A percentile compares a stretch with the other conserved stretches of the same genome.
These are phyloP conservation scores for Listronotus oregonensis DNA, from an alignment of 1,140 invertebrate genomes.

Conservation along the genomic window DNA sequence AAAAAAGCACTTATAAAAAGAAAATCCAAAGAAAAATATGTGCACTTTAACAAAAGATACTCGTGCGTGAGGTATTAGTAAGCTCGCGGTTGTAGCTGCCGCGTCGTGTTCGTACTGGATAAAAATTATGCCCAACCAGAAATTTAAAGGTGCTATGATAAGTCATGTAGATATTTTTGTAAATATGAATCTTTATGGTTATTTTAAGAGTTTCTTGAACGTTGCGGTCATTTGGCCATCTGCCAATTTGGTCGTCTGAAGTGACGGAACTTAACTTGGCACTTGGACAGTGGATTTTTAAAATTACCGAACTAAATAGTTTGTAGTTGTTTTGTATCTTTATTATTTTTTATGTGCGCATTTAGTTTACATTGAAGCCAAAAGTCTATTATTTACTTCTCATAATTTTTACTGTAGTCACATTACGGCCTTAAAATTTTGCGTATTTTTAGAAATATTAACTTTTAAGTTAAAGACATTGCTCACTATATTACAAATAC, in stretches of 20 bases:
- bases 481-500: too few relatives aligned
- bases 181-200: slow-evolving; percentile 4
- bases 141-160: slow-evolving; percentile 28
- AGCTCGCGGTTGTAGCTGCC: slow-evolving; percentile 9
- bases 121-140: slow-evolving; percentile 2
- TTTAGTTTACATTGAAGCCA: too few relatives aligned
- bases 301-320: too few relatives aligned
- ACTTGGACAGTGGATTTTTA: background rate
- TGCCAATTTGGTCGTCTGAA: slow-evolving; percentile 7
- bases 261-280: background rate
- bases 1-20: background rate
- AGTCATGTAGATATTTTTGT: slow-evolving; percentile 32
- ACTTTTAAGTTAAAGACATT: too few relatives aligned
- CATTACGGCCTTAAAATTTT: too few relatives aligned
- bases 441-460: too few relatives aligned
- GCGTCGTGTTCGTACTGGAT: slow-evolving; percentile 33
- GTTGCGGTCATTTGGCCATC: background rate
- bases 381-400: too few relatives aligned
- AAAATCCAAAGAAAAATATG: background rate
- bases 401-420: too few relatives aligned
- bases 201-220: slow-evolving; percentile 13
- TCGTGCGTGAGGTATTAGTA: slow-evolving; percentile 4
- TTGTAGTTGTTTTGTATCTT: too few relatives aligned
- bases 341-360: too few relatives aligned
- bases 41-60: background rate